Base-by-base conservation (phyloP, 2,113 vertebrate species). In the Bubo blakistoni region DNA sequence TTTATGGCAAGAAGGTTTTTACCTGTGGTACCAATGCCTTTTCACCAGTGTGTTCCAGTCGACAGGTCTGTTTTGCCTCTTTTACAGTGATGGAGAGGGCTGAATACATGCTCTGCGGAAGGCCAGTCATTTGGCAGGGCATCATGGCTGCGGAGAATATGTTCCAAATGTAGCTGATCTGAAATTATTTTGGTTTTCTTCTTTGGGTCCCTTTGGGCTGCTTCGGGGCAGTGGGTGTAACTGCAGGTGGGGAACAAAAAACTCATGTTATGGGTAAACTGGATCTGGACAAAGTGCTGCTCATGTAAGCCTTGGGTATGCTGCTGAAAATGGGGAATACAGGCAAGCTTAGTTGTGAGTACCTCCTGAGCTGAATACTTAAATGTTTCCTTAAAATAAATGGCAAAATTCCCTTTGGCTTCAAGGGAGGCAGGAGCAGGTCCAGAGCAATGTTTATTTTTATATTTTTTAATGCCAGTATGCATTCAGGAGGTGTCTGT, bases 11-110 rank as follows among this genome's bases (percentile, higher is more conserved):
- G 44, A 99, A 99, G 95, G 98, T 99, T 91, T 99, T 99, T 97
- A 98, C 99, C 92, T 99, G 99, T 25, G 99, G 99, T 66, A 99
- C 99, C 92, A 99, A 99, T 36, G 99, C 99, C 71, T 99, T 99
- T 92, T 99, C 99, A 38, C 99, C 99, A 0, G 98, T 99, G 34
- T 99, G 99, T 94, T 99, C 98, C 71, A 99, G 98, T 92, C 98
- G 99, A 98, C 99, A 99, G 99, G 99, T 99, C 97, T 80, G 96
- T 70, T 91, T 61, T 96, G 19, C n/a, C 21, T 30, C 13, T 91
- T 58, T 14, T 11, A 24, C 44, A 32, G 61, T 16, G 49, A 20
- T 22, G 46, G 15, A 7, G n/a, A 52, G 59, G 57, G 47, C 10
- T 85, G 81, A 51, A 29, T 65, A 29, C 1, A 0, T 78, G 44